Conservation (phyloP, 1,140 invertebrate species). For the Matsumurasca onukii region DNA sequence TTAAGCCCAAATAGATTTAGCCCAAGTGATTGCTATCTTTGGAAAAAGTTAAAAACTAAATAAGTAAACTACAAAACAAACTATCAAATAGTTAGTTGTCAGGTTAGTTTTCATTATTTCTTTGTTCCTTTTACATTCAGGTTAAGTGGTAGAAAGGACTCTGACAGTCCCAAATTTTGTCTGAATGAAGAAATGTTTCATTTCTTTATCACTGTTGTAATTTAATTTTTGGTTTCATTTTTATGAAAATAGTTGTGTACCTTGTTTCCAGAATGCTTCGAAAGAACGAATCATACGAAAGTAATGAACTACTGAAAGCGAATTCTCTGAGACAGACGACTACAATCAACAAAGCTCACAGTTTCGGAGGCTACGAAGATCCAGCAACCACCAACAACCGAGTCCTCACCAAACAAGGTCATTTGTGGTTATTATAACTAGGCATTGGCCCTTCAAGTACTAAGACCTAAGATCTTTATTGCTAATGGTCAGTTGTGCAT, state of each 20-base stretch:
- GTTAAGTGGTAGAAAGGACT: not conserved
- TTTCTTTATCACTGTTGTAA: not conserved
- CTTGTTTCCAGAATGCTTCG: slow-evolving; percentile 41
- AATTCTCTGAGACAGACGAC: slow-evolving; percentile 55
- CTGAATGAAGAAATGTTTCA: not conserved
- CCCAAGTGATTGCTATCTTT: too few relatives aligned
- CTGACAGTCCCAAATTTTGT: not conserved
- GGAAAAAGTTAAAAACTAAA: too few relatives aligned
- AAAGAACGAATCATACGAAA: slow-evolving; percentile 58
- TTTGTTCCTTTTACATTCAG: not conserved
- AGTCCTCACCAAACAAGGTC: slow-evolving; percentile 73
- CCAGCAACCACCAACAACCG: slow-evolving; percentile 52
- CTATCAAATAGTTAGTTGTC: too few relatives aligned
- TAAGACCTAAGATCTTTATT: too few relatives aligned
- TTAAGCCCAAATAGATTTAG: too few relatives aligned
- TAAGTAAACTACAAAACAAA: too few relatives aligned
- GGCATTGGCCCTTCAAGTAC: too few relatives aligned
- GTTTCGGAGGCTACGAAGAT: slow-evolving; percentile 74
- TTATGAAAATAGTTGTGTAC: not conserved
- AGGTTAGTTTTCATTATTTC: too few relatives aligned
- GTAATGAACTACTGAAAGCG: slow-evolving; percentile 52
- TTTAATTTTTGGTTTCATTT: not conserved
- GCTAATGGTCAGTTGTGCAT: too few relatives aligned
- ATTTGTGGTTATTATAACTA: too few relatives aligned
- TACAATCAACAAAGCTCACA: slow-evolving; percentile 85